Conservation (phyloP, 2,888 invertebrate species). For the Minunthozetes semirufus region DNA sequence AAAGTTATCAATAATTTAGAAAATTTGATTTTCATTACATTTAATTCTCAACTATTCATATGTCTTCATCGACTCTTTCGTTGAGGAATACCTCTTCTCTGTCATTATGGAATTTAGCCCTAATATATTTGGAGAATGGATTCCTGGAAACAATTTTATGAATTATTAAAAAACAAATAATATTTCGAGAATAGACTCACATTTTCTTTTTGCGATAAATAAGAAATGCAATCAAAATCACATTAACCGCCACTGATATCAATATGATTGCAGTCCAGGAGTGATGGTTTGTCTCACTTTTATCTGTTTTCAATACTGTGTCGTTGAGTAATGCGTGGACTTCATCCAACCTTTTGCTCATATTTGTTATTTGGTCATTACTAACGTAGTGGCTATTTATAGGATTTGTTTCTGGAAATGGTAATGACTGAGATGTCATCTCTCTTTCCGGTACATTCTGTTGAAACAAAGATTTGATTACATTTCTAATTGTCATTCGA, state of each 20-base stretch:
- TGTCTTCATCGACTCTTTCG: too few species aligned
- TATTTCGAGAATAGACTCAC: neutral
- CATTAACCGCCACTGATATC: neutral
- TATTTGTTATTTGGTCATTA: too few species aligned
- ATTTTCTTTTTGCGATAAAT: neutral
- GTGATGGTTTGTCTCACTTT: neutral
- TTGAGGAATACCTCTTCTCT: neutral
- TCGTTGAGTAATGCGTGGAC: neutral
- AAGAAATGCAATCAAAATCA: neutral
- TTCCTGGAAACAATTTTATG: neutral
- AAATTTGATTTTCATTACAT: too few species aligned
- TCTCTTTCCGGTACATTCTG: too few species aligned
- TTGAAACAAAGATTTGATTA: too few species aligned
- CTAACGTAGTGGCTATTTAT: too few species aligned
- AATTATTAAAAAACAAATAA: neutral
- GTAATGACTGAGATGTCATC: too few species aligned
- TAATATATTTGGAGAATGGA: neutral
- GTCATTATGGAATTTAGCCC: neutral
- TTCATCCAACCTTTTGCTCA: neutral
- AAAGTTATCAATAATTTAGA: too few species aligned
- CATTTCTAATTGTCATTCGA: too few species aligned
- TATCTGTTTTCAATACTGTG: neutral
- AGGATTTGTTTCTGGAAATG: too few species aligned
- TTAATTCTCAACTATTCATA: too few species aligned
- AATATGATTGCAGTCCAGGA: neutral